Evolutionary conservation across 2,113 vertebrate genomes (phyloP).

Genomic region (Dasyprocta punctata): DNA sequence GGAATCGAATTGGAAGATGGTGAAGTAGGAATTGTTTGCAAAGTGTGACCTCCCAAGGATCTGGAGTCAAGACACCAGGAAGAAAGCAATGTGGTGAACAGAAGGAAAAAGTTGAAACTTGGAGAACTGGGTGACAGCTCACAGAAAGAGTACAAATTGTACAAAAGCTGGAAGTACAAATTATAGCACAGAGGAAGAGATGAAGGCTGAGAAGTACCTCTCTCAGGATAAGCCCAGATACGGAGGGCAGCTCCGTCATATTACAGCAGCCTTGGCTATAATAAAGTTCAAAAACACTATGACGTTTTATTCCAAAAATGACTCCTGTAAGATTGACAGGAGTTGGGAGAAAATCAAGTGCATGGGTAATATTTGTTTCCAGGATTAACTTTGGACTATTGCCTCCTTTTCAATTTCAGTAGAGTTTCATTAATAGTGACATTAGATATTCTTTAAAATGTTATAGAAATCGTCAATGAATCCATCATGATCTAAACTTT

Average conservation of each 20-base stretch:
- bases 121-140: not conserved
- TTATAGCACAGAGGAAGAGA: not conserved
- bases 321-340: not conserved
- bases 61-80: too few species aligned
- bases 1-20: not conserved
- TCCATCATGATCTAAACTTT: too few species aligned
- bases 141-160: too few species aligned
- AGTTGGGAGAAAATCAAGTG: not conserved
- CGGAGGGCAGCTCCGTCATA: not conserved
- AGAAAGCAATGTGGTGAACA: not conserved
- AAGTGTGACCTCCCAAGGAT: not conserved
- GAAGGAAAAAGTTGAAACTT: not conserved
- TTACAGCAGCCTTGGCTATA: not conserved
- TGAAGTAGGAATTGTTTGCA: not conserved
- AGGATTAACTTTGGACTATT: too few species aligned
- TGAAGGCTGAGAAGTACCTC: not conserved
- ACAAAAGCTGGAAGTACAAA: not conserved
- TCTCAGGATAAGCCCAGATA: not conserved
- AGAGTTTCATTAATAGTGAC: too few species aligned
- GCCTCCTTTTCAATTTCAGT: too few species aligned
- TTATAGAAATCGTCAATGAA: too few species aligned
- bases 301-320: not conserved
- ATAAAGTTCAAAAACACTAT: not conserved
- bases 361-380: not conserved
- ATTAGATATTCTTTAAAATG: too few species aligned